Base-by-base conservation (phyloP, 2,113 vertebrate species). In the Tachysurus vachellii region DNA sequence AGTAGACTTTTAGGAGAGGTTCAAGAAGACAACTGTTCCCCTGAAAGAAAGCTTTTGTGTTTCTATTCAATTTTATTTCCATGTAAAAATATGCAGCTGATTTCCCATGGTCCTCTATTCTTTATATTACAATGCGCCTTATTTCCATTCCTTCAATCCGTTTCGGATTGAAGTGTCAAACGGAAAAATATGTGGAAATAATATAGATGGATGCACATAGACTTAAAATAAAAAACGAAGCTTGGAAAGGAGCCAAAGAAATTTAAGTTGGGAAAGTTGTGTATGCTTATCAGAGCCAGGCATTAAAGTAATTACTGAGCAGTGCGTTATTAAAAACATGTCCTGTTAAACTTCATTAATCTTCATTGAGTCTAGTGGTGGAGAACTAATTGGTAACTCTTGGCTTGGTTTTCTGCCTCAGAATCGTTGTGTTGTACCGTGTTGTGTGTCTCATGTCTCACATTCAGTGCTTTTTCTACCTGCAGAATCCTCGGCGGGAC, bases 351-450 rank as follows among this genome's bases (percentile, higher is more conserved):
- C 71, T 66, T 59, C 76, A 87, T 89, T 80, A 81, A 87, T 85
- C 85, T 89, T 59, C 36, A 88, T 85, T 88, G 87, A 88, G 77
- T 85, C 88, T 86, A 90, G 88, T 21, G 53, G 26, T 61, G 82
- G 12, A 21, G 57, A 85, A 68, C 61, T 36, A 86, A 80, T 86
- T 80, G 42, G 76, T 31, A 73, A 26, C 13, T 57, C 36, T 79
- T 64, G 62, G 47, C 47, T 50, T 36, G 36, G 82, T 82, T 59
- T 85, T 80, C 44, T 31, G 79, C 28, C 36, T 9, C 50, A 44
- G 66, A 12, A 5, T 36, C 44, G 23, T 70, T 53, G 57, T 64
- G 79, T 47, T 76, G 84, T 87, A 76, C 61, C 36, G 66, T n/a
- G 71, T 44, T 56, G 62, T 54, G 31, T 68, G 91, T 21, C n/a